phyloP scores from a whole-genome alignment of 2,888 invertebrate genomes.

The Sinelater perroti region DNA sequence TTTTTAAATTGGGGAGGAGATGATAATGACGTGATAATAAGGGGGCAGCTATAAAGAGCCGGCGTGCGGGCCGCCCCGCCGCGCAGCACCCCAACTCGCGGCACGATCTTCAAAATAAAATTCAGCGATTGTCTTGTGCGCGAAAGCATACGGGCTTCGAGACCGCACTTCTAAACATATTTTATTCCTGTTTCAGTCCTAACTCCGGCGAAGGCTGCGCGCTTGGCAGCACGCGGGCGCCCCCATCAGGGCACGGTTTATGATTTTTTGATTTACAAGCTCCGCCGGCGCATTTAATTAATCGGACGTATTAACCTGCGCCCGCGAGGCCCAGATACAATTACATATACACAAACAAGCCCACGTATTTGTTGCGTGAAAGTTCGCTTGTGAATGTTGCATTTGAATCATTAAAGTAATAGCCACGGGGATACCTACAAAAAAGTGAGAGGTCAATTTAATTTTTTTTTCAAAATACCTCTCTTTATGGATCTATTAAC shows the following conservation, averaged over 20 bases:
- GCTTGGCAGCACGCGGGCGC: conserved; percentile 33
- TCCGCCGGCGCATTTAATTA: conserved; percentile 11
- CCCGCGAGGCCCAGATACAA: no score
- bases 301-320: neutral
- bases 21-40: conserved; percentile 47
- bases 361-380: no score
- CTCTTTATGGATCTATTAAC: no score
- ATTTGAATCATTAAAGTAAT: no score
- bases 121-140: conserved; percentile 35
- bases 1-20: conserved; percentile 45
- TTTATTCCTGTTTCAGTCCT: conserved; percentile 39
- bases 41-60: conserved; percentile 40
- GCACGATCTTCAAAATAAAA: conserved; percentile 38
- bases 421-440: no score
- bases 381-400: no score
- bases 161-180: conserved; percentile 34
- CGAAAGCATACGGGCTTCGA: conserved; percentile 38
- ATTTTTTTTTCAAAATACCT: no score
- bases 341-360: no score
- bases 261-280: conserved; percentile 29
- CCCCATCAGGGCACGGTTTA: conserved; percentile 33
- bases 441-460: no score
- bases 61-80: conserved; percentile 34
- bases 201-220: conserved; percentile 3
- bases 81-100: conserved; percentile 23